Conservation (phyloP, 2,113 vertebrate species). For the Pygoscelis adeliae region DNA sequence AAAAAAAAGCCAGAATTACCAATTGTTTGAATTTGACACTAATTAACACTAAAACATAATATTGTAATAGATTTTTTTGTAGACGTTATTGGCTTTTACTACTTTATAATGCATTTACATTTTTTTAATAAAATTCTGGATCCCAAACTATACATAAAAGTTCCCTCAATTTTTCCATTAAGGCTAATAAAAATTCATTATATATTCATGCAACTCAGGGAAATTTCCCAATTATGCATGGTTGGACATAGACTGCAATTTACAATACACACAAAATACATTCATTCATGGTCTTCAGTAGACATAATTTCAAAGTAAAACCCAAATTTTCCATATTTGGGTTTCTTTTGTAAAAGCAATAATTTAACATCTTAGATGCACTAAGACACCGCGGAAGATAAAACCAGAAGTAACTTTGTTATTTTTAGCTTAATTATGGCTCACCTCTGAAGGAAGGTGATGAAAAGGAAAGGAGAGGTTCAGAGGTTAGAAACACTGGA, state of each 20-base stretch:
- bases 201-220: background rate
- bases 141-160: background rate
- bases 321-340: background rate
- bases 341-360: background rate
- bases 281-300: background rate
- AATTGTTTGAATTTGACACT: background rate
- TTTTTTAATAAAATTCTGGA: background rate
- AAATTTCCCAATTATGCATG: background rate
- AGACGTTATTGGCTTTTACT: background rate
- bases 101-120: background rate
- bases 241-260: background rate
- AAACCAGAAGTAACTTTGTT: background rate
- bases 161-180: background rate
- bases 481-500: background rate
- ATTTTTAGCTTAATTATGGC: background rate
- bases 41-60: background rate
- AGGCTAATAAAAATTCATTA: background rate
- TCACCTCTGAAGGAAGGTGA: background rate
- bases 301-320: background rate
- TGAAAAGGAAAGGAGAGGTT: background rate
- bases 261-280: background rate
- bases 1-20: background rate
- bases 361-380: background rate
- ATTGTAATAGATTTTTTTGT: background rate
- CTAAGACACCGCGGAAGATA: background rate